Base-by-base conservation (phyloP, 2,113 vertebrate genomes). In the Circaetus gallicus region DNA sequence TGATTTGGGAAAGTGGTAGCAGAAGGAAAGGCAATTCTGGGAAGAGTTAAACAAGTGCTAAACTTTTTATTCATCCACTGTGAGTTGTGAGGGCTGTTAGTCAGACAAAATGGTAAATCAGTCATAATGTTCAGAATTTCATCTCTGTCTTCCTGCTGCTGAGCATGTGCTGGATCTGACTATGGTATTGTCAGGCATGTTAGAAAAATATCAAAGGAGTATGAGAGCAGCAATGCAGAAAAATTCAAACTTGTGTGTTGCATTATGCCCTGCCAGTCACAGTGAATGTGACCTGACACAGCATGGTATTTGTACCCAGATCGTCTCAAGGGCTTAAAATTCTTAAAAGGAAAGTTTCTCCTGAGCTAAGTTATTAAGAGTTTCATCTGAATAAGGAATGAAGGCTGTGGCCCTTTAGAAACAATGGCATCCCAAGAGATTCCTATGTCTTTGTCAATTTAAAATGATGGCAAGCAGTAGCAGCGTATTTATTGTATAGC, bases 311-410 rank as follows among this genome's bases (percentile, higher is more conserved):
- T 94, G 86, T 89, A 84, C 69, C 69, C 29, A 4, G 31, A 76
- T 87, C 72, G 58, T 94, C 74, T 86, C 88, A 90, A 73, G 93
- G 67, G 93, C 83, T 95, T 91, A 80, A 86, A 71, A 89, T 95
- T 94, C 83, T 95, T 91, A 58, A 85, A 91, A 94, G 38, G 77
- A 82, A 88, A 78, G 78, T 73, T 94, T 82, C 38, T 84, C 38
- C 49, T 82, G 93, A 97, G 66, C 49, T 42, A 61, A 47, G 34
- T 96, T 88, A 77, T 86, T 90, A 78, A 49, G 70, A 90, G 34
- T 90, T 90, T 92, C 73, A 73, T 87, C 72, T 95, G 89, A 94
- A 81, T 77, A 74, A 63, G 15, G 47, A 92, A 70, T 62, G 42
- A 87, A 73, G 69, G 76, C 95, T 90, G 40, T 86, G 49, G 45